A percentile compares a stretch with the other conserved stretches of the same genome.
Evolutionary conservation across 2,888 invertebrate genomes (phyloP).

Genomic region (Sussaba pulchella): DNA sequence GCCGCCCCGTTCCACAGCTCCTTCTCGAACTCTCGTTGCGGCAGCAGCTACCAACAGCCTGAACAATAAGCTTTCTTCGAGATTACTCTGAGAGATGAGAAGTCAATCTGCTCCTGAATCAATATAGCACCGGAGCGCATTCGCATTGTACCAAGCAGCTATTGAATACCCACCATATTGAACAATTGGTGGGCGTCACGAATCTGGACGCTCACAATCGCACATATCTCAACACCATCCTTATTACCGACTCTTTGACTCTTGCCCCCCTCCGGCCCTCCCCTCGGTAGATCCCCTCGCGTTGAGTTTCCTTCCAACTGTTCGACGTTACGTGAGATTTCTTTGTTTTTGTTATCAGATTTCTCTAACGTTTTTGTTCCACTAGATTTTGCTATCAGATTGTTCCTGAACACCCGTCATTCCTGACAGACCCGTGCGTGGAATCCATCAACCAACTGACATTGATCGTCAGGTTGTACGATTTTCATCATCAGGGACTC

Average conservation of each 20-base stretch:
- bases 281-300: not conserved
- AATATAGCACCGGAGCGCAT: conserved; percentile 59
- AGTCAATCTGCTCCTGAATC: conserved; percentile 66
- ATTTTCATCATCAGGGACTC: too few relatives aligned
- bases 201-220: conserved; percentile 52
- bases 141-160: conserved; percentile 59
- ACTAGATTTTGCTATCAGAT: too few relatives aligned
- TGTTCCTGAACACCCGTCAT: too few relatives aligned
- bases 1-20: too few relatives aligned
- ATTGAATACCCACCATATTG: conserved; percentile 46
- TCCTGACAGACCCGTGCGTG: not conserved
- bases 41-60: conserved; percentile 57
- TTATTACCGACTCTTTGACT: conserved; percentile 27
- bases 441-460: not conserved
- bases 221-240: conserved; percentile 36
- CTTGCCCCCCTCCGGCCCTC: conserved; percentile 25
- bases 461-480: too few relatives aligned
- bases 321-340: not conserved
- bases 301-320: not conserved
- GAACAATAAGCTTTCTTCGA: conserved; percentile 66
- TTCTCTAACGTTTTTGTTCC: not conserved
- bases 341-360: not conserved
- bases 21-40: not conserved
- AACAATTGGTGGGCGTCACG: conserved; percentile 60
- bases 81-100: conserved; percentile 65